Conservation (phyloP, 1,140 invertebrate genomes). For the Neocloeon triangulifer region DNA sequence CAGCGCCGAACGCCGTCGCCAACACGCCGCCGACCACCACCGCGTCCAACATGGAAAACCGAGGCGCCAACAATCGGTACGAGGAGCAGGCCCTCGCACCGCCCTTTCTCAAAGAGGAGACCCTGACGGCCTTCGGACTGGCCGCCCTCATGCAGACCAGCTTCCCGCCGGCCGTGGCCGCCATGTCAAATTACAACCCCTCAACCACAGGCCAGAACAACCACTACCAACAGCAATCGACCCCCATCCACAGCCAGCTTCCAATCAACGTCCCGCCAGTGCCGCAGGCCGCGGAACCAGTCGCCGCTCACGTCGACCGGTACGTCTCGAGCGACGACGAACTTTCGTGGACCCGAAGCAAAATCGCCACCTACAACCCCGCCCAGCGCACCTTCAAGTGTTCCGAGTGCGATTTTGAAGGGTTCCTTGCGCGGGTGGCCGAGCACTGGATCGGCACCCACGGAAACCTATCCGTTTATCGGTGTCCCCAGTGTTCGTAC, state of each 20-base stretch:
- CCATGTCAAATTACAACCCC: conserved; percentile 3
- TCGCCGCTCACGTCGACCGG: too few species aligned
- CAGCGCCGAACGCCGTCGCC: conserved; percentile 3
- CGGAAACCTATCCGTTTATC: conserved; percentile 45
- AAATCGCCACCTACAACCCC: conserved; percentile 46
- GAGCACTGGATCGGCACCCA: conserved; percentile 69
- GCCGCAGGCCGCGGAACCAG: conserved; percentile 2
- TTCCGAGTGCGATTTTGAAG: conserved; percentile 53
- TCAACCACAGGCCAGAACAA: conserved; percentile 3
- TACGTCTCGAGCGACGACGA: conserved; percentile 36
- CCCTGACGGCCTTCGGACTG: conserved; percentile 35
- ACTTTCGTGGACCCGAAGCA: conserved; percentile 41
- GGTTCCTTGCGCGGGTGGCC: conserved; percentile 49
- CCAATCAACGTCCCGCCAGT: conserved; percentile 2
- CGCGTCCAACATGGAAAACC: too few species aligned
- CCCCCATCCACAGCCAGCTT: background rate
- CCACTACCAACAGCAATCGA: background rate
- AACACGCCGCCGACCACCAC: conserved; percentile 18
- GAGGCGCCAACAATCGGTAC: conserved; percentile 9
- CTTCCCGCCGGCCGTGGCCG: conserved; percentile 23
- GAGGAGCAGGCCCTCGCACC: conserved; percentile 8
- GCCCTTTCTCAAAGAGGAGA: too few species aligned
- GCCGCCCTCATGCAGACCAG: conserved; percentile 50
- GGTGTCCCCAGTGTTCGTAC: conserved; percentile 47
- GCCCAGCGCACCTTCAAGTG: conserved; percentile 48